Evolutionary conservation across 2,888 invertebrate species (phyloP).

Genomic region (Malthinus flaveolus): DNA sequence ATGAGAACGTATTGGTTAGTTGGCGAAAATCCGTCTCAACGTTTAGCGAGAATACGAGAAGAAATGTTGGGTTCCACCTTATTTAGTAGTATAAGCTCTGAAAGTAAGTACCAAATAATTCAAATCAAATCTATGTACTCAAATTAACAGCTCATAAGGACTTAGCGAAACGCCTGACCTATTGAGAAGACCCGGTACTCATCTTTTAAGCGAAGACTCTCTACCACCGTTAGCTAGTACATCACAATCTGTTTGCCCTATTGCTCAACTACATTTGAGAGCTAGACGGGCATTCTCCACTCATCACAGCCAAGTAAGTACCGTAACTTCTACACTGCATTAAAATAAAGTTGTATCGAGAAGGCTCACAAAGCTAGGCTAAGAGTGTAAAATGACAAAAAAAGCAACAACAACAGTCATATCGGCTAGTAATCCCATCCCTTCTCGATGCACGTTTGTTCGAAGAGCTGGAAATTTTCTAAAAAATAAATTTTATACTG

Average conservation of each 20-base stretch:
- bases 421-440: too few relatives aligned
- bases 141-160: slow-evolving; percentile 35
- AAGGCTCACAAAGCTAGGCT: too few relatives aligned
- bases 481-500: too few relatives aligned
- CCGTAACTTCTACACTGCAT: too few relatives aligned
- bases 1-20: slow-evolving; percentile 75
- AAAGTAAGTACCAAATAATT: slow-evolving; percentile 47
- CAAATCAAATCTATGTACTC: slow-evolving; percentile 15
- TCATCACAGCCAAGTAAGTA: slow-evolving; percentile 46
- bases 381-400: too few relatives aligned
- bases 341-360: background rate
- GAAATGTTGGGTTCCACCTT: slow-evolving; percentile 54
- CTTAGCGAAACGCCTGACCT: slow-evolving; percentile 57
- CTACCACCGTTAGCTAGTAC: slow-evolving; percentile 27
- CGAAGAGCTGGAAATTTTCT: background rate
- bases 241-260: slow-evolving; percentile 46
- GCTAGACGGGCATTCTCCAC: slow-evolving; percentile 50
- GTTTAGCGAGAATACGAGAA: slow-evolving; percentile 53
- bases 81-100: slow-evolving; percentile 53
- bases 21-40: slow-evolving; percentile 59
- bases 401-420: too few relatives aligned
- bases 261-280: slow-evolving; percentile 51
- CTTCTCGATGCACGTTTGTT: background rate
- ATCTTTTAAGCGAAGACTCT: slow-evolving; percentile 21
- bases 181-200: slow-evolving; percentile 52